Evolutionary conservation across 2,797 vertebrate genomes (phyloP), one percentile per base, ranked within the genome.

Genomic region (Huso huso): DNA sequence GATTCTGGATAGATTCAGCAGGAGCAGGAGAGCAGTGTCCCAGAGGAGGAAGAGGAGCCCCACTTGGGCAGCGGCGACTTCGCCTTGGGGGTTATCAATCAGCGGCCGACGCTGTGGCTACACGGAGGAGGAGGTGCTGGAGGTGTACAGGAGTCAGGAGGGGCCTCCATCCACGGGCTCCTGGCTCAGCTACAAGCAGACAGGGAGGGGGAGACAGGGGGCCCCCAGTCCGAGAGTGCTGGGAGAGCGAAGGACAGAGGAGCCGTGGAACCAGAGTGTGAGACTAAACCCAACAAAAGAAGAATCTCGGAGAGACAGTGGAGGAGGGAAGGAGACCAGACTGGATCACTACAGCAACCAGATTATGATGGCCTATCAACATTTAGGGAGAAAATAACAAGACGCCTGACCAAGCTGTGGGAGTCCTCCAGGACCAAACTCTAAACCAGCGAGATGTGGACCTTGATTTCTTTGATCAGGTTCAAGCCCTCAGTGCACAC

Each of bases 1-100:
- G 74, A 87, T 92, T n/a, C 79, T 93, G 69, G 91, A 93, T 66
- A 72, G 66, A 86, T 93, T 65, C 89, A 93, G 15, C 88, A 89
- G 69, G 91, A 92, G 62, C 86, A 91, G 71, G 82, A 87, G 23
- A 23, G 23, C 50, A 76, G 69, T 68, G 4, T 12, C 79, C 72
- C 1, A 74, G 76, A n/a, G 49, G 50, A 69, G 12, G 72, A 71
- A 52, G 63, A 71, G 48, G 67, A 60, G 52, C 55, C 70, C 7
- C 12, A 9, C 9, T 12, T 2, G 62, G 67, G 18, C 11, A 77
- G 83, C 48, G 81, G 87, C 1, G 83, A 88, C 76, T 93, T 89
- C 75, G 83, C 91, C 57, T 74, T 85, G 3, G 77, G 77, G 1
- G 85, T 92, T 70, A 23, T 89, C 69, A 91, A 77, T 80, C 78